Evolutionary conservation across 2,113 vertebrate species (phyloP), one percentile per base, ranked within the genome.

Genomic region (Glareola pratincola): DNA sequence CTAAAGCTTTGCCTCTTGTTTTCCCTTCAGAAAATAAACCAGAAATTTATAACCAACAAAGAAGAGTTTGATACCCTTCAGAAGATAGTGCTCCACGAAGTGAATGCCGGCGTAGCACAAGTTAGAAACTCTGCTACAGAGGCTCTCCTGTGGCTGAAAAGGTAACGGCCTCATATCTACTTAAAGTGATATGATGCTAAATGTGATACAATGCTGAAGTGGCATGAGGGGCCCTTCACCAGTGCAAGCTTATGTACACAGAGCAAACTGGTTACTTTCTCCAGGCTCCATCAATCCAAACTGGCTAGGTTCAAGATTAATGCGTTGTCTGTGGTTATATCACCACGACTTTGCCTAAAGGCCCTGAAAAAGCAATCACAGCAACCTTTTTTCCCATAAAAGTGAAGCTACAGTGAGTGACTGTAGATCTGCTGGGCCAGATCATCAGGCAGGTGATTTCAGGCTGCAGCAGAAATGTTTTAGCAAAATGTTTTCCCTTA

Each of bases 71-170:
- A 98, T 79, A 99, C 99, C 5, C 98, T 99, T 22, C 99, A 99
- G 98, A 99, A 99, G 96, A 99, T 99, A 5, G 99, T 99, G 85
- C 98, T 99, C 48, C 98, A 99, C 8, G 99, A 99, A 96, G 98
- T 99, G 66, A 97, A 97, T 27, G 97, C 97, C 0, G 98, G 98
- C 1, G 98, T 99, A 9, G 98, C 99, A 14, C 98, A 98, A 94
- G 98, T 99, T 23, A 98, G 99, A 43, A 99, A 99, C 96, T 99
- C 99, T 2, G 99, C 99, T 48, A 99, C 99, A 0, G 99, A 99
- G 96, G 99, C 99, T 39, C 98, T 99, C 80, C 96, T 99, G 88
- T 99, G 99, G 99, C 99, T 99, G 59, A 98, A 98, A 96, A 98
- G 98, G 98, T 99, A 96, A 95, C 5, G 9, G 23, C 19, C 36